These are phyloP conservation scores for Pseudococcus jackbeardsleyi DNA, from an alignment of 2,888 invertebrate species.

Conservation along the genomic window DNA sequence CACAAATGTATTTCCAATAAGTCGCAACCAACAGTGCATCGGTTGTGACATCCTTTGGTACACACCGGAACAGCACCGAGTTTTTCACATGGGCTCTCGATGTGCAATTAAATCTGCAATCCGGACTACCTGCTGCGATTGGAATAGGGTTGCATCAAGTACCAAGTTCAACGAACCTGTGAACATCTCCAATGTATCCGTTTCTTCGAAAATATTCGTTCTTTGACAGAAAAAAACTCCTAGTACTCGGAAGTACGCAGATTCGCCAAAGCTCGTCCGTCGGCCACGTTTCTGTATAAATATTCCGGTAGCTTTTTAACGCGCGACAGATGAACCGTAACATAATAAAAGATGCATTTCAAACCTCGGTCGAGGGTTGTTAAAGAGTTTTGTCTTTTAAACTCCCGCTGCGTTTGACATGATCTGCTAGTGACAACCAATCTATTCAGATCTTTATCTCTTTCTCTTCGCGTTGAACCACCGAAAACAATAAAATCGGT, in stretches of 20 bases:
- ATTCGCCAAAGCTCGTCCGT: background rate
- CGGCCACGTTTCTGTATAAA: background rate
- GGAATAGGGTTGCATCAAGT: background rate
- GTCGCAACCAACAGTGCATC: background rate
- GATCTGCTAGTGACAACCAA: conserved; percentile 62
- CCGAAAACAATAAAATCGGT: conserved; percentile 32
- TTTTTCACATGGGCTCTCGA: conserved; percentile 13
- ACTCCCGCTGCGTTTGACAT: conserved; percentile 62
- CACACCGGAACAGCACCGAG: background rate
- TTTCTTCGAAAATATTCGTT: background rate
- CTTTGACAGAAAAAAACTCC: background rate
- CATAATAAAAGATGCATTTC: conserved; percentile 63
- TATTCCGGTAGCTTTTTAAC: conserved; percentile 44
- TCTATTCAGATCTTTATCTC: conserved; percentile 36
- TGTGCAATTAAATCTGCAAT: conserved; percentile 2
- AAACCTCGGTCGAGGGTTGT: conserved; percentile 49
- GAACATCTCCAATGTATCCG: background rate
- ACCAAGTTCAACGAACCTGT: conserved; percentile 18
- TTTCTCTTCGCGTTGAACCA: background rate
- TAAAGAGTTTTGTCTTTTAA: conserved; percentile 63
- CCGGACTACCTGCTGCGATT: conserved; percentile 34
- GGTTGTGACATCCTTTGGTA: background rate
- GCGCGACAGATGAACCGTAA: conserved; percentile 35
- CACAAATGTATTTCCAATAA: background rate
- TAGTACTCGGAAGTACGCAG: background rate